Base-by-base conservation (phyloP, 2,113 vertebrate species). In the Cranoglanis bouderius region DNA sequence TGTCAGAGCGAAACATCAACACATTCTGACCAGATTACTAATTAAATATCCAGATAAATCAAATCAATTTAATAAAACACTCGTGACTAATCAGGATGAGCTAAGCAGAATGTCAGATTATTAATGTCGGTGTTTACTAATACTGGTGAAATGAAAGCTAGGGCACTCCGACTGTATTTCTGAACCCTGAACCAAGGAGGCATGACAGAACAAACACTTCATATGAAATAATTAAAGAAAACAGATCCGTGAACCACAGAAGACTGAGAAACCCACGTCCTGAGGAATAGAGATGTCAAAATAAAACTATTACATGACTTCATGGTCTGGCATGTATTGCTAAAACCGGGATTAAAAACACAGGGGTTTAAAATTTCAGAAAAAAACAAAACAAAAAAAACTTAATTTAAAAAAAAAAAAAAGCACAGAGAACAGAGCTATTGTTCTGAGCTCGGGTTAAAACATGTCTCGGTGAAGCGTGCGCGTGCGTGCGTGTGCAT, bases 301-400 rank as follows among this genome's bases (percentile, higher is more conserved):
- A 90, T 89, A 74, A 78, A 88, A 84, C 72, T 84, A 90, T 88
- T 81, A 89, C 78, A 63, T 89, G 86, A 89, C 77, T 67, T 89
- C 61, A 89, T 40, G 70, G 80, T 87, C 74, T 88, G 85, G 85
- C 53, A 57, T 24, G 13, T 57, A 49, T 29, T 21, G 6, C 49
- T 83, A 43, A 46, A 83, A 59, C 63, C 6, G 10, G 18, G 55
- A 87, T 67, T 21, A 12, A 59, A 65, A 80, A 87, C 49, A 87
- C 10, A 57, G 24, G 18, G 59, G 53, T 84, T 85, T 88, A 55
- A 63, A 53, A 51, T 90, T 89, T 90, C 87, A 78, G 53, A 1
- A 5, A 24, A 26, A 6, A 4, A 3, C n/a, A n/a, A 63, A 40
- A 55, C 75, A 80, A 8, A 72, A 78, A 46, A 78, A 29, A 61